Conservation (phyloP, 2,113 vertebrate genomes). For the Sisor rabdophorus region DNA sequence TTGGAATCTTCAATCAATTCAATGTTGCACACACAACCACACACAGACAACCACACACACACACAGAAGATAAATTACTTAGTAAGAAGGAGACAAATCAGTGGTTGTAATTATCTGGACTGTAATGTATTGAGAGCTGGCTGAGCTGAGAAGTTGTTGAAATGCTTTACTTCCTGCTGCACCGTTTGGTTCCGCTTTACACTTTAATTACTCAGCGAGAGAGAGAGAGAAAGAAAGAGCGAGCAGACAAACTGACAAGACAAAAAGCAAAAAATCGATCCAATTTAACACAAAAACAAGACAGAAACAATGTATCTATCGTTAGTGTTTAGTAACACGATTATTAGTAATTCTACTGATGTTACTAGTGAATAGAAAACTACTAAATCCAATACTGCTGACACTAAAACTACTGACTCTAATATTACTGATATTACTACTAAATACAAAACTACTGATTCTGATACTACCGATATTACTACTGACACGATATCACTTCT, state of each 20-base stretch:
- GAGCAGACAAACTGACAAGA: no score
- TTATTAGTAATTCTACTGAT: neutral
- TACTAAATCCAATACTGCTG: neutral
- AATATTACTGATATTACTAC: neutral
- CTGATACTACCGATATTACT: neutral
- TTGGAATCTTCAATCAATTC: neutral
- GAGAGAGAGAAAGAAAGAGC: no score
- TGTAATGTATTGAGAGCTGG: slow-evolving; percentile 7
- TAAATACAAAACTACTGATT: neutral
- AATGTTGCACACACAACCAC: no score
- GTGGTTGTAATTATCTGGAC: neutral
- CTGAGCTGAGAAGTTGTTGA: neutral
- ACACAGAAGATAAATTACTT: neutral
- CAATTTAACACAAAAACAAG: no score
- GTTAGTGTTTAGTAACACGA: no score
- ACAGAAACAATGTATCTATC: no score
- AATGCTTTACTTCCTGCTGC: slow-evolving; percentile 9
- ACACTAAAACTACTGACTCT: no score
- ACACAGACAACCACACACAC: neutral
- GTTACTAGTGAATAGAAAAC: neutral
- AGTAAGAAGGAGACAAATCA: slow-evolving; percentile 4
- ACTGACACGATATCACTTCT: no score
- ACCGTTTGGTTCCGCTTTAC: neutral
- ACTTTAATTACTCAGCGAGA: no score
- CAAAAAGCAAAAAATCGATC: no score